Evolutionary conservation across 2,797 vertebrate species (phyloP).

Genomic region (Pseudochirops corinnae): DNA sequence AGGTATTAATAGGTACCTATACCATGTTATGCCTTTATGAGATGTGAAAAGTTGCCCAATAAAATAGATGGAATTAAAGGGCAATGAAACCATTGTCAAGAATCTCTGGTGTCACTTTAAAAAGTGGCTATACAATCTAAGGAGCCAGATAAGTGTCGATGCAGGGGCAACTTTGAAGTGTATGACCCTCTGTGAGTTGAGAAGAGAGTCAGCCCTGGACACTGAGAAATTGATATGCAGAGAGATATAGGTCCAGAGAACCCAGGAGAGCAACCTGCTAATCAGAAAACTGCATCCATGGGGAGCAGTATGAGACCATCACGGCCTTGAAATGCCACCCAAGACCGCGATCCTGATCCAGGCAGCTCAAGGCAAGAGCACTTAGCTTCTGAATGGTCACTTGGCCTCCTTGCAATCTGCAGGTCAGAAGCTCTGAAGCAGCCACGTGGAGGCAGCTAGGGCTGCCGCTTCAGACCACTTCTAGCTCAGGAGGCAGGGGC

Average conservation of each 20-base stretch:
- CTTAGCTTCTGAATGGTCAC: no score
- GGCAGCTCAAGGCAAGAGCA: no score
- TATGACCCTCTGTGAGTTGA: neutral
- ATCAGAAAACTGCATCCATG: neutral
- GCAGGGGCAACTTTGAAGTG: neutral
- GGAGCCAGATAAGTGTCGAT: neutral
- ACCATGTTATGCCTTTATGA: neutral
- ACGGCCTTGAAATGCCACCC: neutral
- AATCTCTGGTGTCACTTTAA: neutral
- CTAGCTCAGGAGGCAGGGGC: no score
- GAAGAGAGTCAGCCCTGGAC: no score
- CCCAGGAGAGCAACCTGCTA: no score
- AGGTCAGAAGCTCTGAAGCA: no score
- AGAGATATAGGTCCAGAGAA: neutral
- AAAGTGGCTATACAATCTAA: neutral
- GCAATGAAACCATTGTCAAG: neutral
- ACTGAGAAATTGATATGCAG: neutral
- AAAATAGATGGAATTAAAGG: neutral
- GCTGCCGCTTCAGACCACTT: no score
- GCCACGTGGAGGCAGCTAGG: no score
- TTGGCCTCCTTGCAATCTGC: no score
- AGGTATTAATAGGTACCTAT: neutral
- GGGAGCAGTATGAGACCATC: no score
- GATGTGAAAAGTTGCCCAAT: neutral
- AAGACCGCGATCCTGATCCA: no score